A percentile compares a stretch with the other conserved stretches of the same genome.
phyloP scores from a whole-genome alignment of 2,888 invertebrate genomes.

The Limnephilus marmoratus region DNA sequence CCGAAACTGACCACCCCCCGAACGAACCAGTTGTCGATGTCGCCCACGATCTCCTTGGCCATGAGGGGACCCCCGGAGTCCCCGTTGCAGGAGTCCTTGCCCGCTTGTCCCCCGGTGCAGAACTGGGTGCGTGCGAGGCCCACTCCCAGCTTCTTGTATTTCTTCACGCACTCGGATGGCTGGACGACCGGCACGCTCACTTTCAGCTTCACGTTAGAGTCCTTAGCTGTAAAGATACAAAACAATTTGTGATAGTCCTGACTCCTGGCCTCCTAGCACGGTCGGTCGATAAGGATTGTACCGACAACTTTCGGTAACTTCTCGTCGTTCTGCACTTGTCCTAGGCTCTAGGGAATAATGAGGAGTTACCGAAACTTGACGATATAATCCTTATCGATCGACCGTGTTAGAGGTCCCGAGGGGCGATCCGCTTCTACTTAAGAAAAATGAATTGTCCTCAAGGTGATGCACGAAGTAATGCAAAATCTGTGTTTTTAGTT shows the following conservation, averaged over 20 bases:
- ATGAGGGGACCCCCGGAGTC: conserved; percentile 83
- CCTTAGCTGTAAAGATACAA: conserved; percentile 69
- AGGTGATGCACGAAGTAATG: too few species aligned
- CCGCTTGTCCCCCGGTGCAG: conserved; percentile 79
- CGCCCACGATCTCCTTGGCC: conserved; percentile 69
- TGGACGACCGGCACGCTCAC: conserved; percentile 74
- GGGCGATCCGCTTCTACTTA: too few species aligned
- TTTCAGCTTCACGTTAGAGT: conserved; percentile 78
- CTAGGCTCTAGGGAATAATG: too few species aligned
- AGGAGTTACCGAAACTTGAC: too few species aligned
- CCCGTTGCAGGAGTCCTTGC: conserved; percentile 79
- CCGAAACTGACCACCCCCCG: conserved; percentile 82
- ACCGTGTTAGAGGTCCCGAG: too few species aligned
- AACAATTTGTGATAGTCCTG: neutral
- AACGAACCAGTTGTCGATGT: conserved; percentile 71
- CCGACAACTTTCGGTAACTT: too few species aligned
- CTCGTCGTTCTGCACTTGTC: too few species aligned
- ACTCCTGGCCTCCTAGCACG: too few species aligned
- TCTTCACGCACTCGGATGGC: conserved; percentile 73
- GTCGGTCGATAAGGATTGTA: too few species aligned
- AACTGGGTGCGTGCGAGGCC: conserved; percentile 70
- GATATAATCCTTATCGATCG: too few species aligned
- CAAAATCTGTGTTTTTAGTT: too few species aligned
- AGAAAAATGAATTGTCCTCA: too few species aligned
- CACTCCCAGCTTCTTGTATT: conserved; percentile 71